Evolutionary conservation across 35 echinoderm and acorn worm genomes (phyloP).

Genomic region (Stichopus chloronotus): DNA sequence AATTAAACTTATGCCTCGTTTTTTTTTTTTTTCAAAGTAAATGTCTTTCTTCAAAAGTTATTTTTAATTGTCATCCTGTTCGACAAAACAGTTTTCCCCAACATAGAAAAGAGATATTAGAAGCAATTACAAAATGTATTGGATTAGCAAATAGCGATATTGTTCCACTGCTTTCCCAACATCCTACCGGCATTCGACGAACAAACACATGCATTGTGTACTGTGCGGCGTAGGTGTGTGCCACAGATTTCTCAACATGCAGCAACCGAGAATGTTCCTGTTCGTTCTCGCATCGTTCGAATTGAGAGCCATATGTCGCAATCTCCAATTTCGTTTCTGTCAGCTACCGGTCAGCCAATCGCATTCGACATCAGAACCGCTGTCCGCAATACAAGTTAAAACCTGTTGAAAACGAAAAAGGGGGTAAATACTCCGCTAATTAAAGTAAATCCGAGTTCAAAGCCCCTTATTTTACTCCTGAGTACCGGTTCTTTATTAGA

Average conservation of each 20-base stretch:
- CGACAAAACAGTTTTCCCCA: no score
- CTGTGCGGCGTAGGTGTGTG: background rate
- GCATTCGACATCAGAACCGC: background rate
- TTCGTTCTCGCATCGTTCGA: background rate
- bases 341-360: conserved; percentile 21
- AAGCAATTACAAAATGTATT: no score
- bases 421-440: background rate
- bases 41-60: no score
- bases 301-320: conserved; percentile 22
- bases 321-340: background rate
- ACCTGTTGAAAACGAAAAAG: background rate
- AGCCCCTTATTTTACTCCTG: background rate
- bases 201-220: background rate
- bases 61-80: no score
- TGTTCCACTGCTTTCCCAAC: background rate
- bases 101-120: no score
- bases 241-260: background rate
- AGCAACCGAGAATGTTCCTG: background rate
- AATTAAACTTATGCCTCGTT: no score
- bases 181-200: background rate
- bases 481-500: background rate
- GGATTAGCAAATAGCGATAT: no score
- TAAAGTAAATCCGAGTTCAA: background rate
- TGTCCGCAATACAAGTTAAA: background rate
- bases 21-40: no score